phyloP scores from a whole-genome alignment of 2,888 invertebrate genomes.

The Noctua janthe region DNA sequence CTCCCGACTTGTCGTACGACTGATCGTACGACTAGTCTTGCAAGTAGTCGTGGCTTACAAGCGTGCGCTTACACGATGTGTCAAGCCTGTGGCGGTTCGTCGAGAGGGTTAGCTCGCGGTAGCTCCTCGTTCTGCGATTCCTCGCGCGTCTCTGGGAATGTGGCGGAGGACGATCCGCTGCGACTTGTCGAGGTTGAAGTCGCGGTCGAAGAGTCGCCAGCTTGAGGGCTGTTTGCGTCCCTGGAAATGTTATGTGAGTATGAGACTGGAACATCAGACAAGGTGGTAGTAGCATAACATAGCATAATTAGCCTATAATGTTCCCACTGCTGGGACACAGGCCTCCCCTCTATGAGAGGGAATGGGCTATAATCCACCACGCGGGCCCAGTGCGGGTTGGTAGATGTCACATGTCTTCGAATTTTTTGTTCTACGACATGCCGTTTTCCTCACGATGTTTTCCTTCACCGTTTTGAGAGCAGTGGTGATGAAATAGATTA shows the following conservation, averaged over 20 bases:
- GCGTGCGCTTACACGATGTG: conserved; percentile 47
- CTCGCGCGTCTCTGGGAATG: conserved; percentile 60
- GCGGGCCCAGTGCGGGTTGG: too few species aligned
- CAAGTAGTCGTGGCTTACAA: conserved; percentile 16
- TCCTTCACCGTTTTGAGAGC: too few species aligned
- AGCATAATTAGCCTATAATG: too few species aligned
- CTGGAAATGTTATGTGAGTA: conserved; percentile 61
- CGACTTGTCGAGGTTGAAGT: conserved; percentile 74
- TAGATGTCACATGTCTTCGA: too few species aligned
- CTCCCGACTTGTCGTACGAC: conserved; percentile 17
- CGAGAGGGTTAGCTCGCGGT: conserved; percentile 85
- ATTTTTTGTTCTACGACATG: too few species aligned
- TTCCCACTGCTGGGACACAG: too few species aligned
- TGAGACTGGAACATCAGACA: neutral
- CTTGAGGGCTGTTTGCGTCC: conserved; percentile 73
- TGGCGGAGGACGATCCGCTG: conserved; percentile 69
- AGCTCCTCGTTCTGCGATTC: conserved; percentile 72
- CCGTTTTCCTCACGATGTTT: too few species aligned
- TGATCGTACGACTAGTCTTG: conserved; percentile 17
- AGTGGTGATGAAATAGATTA: too few species aligned
- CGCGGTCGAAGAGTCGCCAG: conserved; percentile 73
- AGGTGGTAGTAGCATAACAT: too few species aligned
- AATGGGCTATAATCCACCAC: too few species aligned
- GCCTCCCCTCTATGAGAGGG: too few species aligned
- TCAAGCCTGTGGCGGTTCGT: conserved; percentile 89